A percentile compares a stretch with the other conserved stretches of the same genome.
Conservation (phyloP, 1,140 invertebrate genomes). For the Drosophila parabipectinata region DNA sequence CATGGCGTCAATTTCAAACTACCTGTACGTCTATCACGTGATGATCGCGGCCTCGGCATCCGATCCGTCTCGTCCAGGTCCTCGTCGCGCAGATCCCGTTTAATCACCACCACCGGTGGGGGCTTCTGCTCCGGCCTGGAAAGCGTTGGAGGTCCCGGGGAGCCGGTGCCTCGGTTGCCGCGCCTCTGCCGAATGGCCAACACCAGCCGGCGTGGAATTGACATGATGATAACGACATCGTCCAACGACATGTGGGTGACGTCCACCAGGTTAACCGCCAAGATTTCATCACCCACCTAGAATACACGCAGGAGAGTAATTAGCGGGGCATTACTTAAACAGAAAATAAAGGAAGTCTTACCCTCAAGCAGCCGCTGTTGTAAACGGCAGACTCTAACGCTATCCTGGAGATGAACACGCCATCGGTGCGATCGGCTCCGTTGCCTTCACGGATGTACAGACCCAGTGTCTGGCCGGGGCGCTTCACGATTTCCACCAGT, state of each 20-base stretch:
- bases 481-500: conserved; percentile 99
- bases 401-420: conserved; percentile 99
- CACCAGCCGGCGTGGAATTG: conserved; percentile 97
- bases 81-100: conserved; percentile 95
- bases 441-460: conserved; percentile 99
- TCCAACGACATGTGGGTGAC: conserved; percentile 98
- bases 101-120: conserved; percentile 96
- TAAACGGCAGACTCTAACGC: conserved; percentile 98
- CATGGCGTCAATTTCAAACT: conserved; percentile 69
- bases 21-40: conserved; percentile 85
- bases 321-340: not conserved
- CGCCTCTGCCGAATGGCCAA: conserved; percentile 93
- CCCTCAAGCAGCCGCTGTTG: conserved; percentile 96
- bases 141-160: conserved; percentile 87
- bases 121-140: conserved; percentile 91
- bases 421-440: conserved; percentile 95
- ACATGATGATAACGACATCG: conserved; percentile 99
- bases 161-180: conserved; percentile 87
- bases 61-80: conserved; percentile 87
- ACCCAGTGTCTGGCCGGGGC: conserved; percentile 98
- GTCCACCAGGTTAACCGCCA: conserved; percentile 98
- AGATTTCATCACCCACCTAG: conserved; percentile 98
- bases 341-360: conserved; percentile 69
- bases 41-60: conserved; percentile 83
- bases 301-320: not conserved